These are phyloP conservation scores for Neoniphon sammara DNA, from an alignment of 2,797 vertebrate species.

Conservation along the genomic window DNA sequence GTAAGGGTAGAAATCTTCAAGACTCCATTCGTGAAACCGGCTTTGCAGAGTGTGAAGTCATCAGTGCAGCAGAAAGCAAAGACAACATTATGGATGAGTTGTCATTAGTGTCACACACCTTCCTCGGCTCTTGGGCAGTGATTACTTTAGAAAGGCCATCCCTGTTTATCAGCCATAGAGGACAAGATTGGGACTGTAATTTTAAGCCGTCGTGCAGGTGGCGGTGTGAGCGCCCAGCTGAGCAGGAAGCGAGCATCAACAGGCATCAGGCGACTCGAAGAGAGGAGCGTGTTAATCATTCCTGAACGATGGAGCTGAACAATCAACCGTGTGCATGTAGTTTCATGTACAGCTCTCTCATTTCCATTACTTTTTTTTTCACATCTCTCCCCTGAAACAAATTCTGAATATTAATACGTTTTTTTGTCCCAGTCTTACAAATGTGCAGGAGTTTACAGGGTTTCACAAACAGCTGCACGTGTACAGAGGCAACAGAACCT, in stretches of 20 bases:
- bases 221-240: background rate
- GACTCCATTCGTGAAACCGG: background rate
- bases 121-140: constrained; percentile 26
- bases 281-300: background rate
- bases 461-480: no score
- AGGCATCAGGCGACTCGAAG: background rate
- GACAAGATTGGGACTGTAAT: background rate
- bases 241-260: background rate
- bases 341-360: background rate
- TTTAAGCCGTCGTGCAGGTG: background rate
- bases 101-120: constrained; percentile 30
- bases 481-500: no score
- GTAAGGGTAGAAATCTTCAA: background rate
- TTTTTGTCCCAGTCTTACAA: no score
- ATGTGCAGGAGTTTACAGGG: no score
- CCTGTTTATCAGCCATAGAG: background rate
- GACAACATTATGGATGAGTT: constrained; percentile 34
- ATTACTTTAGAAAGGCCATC: constrained; percentile 16
- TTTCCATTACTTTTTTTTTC: background rate
- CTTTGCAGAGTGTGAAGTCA: constrained; percentile 3
- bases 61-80: constrained; percentile 4
- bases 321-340: background rate
- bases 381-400: no score
- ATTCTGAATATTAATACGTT: no score
- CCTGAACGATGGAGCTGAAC: background rate